Conservation (phyloP, 2,888 invertebrate species). For the Melanchra persicariae region DNA sequence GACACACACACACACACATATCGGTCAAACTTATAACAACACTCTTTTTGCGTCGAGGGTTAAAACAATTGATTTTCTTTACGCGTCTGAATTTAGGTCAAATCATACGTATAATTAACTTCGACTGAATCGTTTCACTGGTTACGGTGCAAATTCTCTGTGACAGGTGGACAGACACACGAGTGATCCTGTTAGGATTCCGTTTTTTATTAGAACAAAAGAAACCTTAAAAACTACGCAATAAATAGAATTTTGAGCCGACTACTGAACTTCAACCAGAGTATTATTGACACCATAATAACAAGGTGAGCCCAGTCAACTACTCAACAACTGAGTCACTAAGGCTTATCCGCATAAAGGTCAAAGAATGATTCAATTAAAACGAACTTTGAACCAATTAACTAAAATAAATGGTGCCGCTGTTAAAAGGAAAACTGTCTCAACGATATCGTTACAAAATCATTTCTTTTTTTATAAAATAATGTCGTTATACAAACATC, state of each 20-base stretch:
- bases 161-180: too few relatives aligned
- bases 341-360: neutral
- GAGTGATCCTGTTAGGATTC: neutral
- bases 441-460: slow-evolving; percentile 14
- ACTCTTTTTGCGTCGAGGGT: too few relatives aligned
- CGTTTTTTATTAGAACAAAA: too few relatives aligned
- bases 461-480: neutral
- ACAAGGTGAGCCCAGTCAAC: neutral
- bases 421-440: neutral
- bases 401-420: slow-evolving; percentile 3
- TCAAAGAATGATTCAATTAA: slow-evolving; percentile 17
- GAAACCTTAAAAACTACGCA: neutral
- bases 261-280: slow-evolving; percentile 7
- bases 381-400: slow-evolving; percentile 34
- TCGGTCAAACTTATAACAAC: too few relatives aligned
- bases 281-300: neutral
- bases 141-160: too few relatives aligned
- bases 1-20: too few relatives aligned
- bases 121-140: too few relatives aligned
- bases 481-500: neutral
- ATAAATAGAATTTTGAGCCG: neutral
- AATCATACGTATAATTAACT: too few relatives aligned
- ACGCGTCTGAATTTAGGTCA: too few relatives aligned
- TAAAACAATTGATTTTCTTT: too few relatives aligned
- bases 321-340: neutral